Conservation (phyloP, 2,797 vertebrate genomes). For the Macrochelys suwanniensis region DNA sequence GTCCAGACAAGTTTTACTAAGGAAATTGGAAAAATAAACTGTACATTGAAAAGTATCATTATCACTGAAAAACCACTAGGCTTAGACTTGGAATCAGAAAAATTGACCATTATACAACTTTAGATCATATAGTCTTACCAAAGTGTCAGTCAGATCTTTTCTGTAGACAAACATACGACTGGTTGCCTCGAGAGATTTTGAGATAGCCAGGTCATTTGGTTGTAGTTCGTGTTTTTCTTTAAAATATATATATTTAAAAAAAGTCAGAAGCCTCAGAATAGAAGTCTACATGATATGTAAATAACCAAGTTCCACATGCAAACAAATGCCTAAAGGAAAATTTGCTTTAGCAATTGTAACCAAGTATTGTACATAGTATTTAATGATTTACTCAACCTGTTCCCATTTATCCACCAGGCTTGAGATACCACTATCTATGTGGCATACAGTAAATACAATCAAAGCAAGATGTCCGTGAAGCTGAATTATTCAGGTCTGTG, state of each 20-base stretch:
- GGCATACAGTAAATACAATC: not conserved
- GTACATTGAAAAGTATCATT: not conserved
- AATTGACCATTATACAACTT: not conserved
- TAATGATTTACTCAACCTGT: not conserved
- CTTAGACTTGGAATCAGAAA: not conserved
- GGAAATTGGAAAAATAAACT: conserved; percentile 22
- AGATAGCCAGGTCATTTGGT: conserved; percentile 90
- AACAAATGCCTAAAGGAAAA: conserved; percentile 21
- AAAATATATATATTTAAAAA: conserved; percentile 54
- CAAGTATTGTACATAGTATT: not conserved
- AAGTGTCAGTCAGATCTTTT: conserved; percentile 90
- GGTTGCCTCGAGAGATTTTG: conserved; percentile 87
- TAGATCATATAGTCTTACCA: conserved; percentile 83
- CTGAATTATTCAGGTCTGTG: not conserved
- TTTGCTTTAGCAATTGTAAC: not conserved
- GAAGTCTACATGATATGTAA: not conserved
- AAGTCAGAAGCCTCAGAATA: conserved; percentile 58
- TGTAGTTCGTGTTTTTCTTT: conserved; percentile 92
- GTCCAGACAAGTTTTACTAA: conserved; percentile 3
- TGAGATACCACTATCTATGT: not conserved
- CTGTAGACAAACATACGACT: conserved; percentile 92
- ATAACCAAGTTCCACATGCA: conserved; percentile 10
- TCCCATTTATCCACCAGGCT: not conserved
- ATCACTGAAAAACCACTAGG: not conserved
- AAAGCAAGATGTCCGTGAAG: not conserved